phyloP scores from a whole-genome alignment of 1,140 invertebrate genomes.

The Pantala flavescens region DNA sequence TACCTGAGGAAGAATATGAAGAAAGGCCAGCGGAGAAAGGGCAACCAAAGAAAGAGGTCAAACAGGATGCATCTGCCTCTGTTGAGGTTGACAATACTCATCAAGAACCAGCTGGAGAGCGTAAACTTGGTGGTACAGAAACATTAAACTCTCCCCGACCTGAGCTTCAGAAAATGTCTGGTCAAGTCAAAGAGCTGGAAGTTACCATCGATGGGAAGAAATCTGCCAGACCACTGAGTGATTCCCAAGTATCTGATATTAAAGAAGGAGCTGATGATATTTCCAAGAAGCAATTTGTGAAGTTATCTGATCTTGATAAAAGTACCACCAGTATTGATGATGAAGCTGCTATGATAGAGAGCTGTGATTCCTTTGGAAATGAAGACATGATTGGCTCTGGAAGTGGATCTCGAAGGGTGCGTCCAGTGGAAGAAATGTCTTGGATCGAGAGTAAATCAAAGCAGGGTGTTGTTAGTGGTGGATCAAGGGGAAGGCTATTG shows the following conservation, averaged over 20 bases:
- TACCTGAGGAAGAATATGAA: neutral
- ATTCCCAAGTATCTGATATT: neutral
- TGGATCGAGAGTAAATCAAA: constrained; percentile 51
- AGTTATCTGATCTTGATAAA: constrained; percentile 47
- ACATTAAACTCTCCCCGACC: neutral
- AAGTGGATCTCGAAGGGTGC: constrained; percentile 26
- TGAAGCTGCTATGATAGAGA: neutral
- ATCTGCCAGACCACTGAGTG: neutral
- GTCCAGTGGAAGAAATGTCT: constrained; percentile 40
- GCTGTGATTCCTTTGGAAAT: constrained; percentile 22
- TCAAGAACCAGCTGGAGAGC: no score
- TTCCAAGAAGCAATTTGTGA: constrained; percentile 35
- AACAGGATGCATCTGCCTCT: neutral
- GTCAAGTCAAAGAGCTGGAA: neutral
- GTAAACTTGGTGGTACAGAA: neutral
- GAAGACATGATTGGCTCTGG: constrained; percentile 31
- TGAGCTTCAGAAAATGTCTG: neutral
- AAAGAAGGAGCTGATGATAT: neutral
- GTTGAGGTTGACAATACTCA: neutral
- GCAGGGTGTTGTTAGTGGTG: no score
- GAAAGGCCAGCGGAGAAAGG: neutral
- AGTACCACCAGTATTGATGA: constrained; percentile 24
- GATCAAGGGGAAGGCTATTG: constrained; percentile 34
- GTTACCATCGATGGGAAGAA: neutral
- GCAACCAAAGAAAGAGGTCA: neutral